These are phyloP conservation scores for Malaclemys terrapin DNA, from an alignment of 2,113 vertebrate genomes.

Conservation along the genomic window DNA sequence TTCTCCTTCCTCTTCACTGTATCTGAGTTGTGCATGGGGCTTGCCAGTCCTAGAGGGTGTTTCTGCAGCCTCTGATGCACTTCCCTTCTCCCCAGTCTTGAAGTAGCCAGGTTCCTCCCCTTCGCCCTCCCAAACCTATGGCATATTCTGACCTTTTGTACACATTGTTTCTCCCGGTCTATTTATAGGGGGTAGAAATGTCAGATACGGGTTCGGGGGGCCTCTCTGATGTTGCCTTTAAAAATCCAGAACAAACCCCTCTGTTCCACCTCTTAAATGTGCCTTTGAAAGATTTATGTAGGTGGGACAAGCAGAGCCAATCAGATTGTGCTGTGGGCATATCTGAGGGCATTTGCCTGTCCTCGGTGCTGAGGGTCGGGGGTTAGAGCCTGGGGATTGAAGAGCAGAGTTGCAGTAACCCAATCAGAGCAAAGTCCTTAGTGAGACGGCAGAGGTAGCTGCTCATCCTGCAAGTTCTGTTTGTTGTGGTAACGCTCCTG, in stretches of 20 bases:
- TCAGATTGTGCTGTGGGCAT: background rate
- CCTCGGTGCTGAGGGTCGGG: too few relatives aligned
- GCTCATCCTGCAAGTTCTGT: background rate
- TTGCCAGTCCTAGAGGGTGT: background rate
- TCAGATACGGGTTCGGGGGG: background rate
- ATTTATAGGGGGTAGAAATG: background rate
- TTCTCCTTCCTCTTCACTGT: background rate
- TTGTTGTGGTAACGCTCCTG: slow-evolving; percentile 3
- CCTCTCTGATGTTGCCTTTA: background rate
- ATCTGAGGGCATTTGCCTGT: background rate
- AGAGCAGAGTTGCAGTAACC: background rate
- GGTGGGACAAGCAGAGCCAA: background rate
- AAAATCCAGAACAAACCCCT: background rate
- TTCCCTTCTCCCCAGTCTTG: background rate
- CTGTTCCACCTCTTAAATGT: background rate
- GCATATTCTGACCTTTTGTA: background rate
- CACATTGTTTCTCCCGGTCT: background rate
- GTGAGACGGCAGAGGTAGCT: background rate
- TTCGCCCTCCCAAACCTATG: background rate
- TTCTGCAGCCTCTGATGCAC: background rate
- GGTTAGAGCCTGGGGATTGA: background rate
- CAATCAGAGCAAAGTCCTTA: background rate
- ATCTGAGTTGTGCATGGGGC: background rate
- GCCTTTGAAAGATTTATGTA: background rate
- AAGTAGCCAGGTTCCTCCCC: background rate